Conservation (phyloP, 2,113 vertebrate genomes). For the Gallinago paraguaiae region DNA sequence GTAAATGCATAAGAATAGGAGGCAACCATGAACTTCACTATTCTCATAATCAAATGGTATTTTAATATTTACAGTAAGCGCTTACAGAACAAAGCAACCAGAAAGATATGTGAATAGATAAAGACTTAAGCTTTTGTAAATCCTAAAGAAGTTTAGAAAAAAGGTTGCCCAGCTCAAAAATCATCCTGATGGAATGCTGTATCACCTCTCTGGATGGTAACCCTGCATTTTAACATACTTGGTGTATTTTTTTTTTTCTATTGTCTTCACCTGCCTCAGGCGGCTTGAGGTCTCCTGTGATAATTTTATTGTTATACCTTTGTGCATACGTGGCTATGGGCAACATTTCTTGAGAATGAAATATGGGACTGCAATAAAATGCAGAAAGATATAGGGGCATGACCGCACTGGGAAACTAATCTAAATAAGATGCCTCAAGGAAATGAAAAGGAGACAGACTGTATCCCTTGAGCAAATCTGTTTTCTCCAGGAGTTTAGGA, state of each 20-base stretch:
- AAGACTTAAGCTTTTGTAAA: not conserved
- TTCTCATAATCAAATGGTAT: not conserved
- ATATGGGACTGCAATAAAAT: conserved; percentile 47
- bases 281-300: conserved; percentile 45
- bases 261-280: conserved; percentile 56
- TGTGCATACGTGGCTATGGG: conserved; percentile 45
- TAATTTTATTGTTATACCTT: conserved; percentile 64
- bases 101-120: not conserved
- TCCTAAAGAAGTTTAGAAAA: not conserved
- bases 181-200: conserved; percentile 39
- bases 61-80: not conserved
- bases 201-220: conserved; percentile 14
- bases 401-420: conserved; percentile 52
- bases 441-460: conserved; percentile 52
- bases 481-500: conserved; percentile 45
- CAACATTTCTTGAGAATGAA: conserved; percentile 64
- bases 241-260: conserved; percentile 35
- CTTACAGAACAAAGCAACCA: not conserved
- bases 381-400: conserved; percentile 47
- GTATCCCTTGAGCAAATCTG: not conserved
- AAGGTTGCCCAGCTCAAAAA: conserved; percentile 31
- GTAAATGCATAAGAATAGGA: not conserved
- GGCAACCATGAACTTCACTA: not conserved
- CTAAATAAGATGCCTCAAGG: conserved; percentile 61
- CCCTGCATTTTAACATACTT: conserved; percentile 52